Percentiles rank a stretch among this genome's conserved stretches.
phyloP scores from a whole-genome alignment of 2,797 vertebrate species.

The Siniperca undulata region DNA sequence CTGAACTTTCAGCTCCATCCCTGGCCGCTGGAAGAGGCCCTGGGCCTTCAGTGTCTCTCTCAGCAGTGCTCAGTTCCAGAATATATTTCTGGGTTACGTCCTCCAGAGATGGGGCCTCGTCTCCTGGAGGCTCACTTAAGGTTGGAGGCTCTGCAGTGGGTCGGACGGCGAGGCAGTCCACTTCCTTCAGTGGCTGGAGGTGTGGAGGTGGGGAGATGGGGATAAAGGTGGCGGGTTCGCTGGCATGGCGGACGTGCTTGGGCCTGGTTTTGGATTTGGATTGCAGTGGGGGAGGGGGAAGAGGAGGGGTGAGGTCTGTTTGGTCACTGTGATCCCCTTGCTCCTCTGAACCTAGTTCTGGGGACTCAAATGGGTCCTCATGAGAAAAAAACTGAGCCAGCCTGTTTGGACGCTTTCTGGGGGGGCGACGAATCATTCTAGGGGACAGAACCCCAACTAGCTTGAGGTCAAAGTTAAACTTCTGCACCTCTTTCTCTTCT shows the following conservation, averaged over 20 bases:
- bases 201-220: constrained; percentile 88
- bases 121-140: constrained; percentile 71
- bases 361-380: constrained; percentile 77
- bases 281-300: constrained; percentile 49
- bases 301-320: constrained; percentile 51
- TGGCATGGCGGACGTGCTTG: constrained; percentile 93
- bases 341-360: constrained; percentile 61
- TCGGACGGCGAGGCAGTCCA: constrained; percentile 49
- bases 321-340: constrained; percentile 52
- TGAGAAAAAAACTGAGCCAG: constrained; percentile 83
- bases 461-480: constrained; percentile 89
- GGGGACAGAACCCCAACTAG: constrained; percentile 89
- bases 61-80: constrained; percentile 84
- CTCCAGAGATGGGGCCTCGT: constrained; percentile 89
- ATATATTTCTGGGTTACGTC: constrained; percentile 93
- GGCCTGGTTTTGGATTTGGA: constrained; percentile 74
- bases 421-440: constrained; percentile 86
- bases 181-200: constrained; percentile 69
- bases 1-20: constrained; percentile 63
- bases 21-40: constrained; percentile 55
- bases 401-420: constrained; percentile 90
- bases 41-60: constrained; percentile 74
- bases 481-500: constrained; percentile 60
- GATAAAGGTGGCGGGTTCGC: constrained; percentile 90
- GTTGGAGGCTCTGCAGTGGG: constrained; percentile 64